Base-by-base conservation (phyloP, 2,797 vertebrate genomes). In the Mustela erminea region DNA sequence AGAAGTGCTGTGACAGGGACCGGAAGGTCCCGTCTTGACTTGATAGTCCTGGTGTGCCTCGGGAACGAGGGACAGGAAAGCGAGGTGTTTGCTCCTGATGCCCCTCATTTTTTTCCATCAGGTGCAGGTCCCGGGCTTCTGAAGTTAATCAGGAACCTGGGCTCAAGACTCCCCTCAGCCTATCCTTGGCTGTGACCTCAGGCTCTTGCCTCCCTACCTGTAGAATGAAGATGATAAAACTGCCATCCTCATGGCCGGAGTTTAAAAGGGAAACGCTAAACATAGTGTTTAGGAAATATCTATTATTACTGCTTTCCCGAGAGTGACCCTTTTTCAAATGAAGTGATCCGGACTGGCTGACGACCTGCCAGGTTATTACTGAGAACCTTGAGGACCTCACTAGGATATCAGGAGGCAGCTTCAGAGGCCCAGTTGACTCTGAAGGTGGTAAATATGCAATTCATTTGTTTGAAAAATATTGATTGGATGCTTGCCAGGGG, bases 361-460 rank as follows among this genome's bases (percentile, higher is more conserved):
- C 20, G 20, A 9, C 0, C 52, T 25, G 1, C 35, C 5, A 60
- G 21, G 52, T 29, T 18, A 6, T 9, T 41, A 14, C 20, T 38
- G 14, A 54, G 80, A 23, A 9, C 12, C 72, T 18, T 4, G 35
- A 80, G n/a, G 46, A 11, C 29, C 20, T 12, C 7, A 1, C 7
- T 17, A 20, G 49, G 41, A 15, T 11, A n/a, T 21, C 62, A 80
- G 94, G 41, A 62, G 32, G 64, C 62, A 52, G 70, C 32, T 10
- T 7, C 35, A 8, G 78, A n/a, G 52, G 32, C 38, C 46, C 6
- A 2, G 41, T 5, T 60, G 52, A 38, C 13, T 1, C 0, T 23
- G 35, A 56, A 89, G 78, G 68, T 29, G 27, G 15, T 56, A 29
- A 49, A 70, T 74, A 56, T 82, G 75, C 75, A 95, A 17, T 64